Evolutionary conservation across 2,797 vertebrate genomes (phyloP).

Genomic region (Sciurus carolinensis): DNA sequence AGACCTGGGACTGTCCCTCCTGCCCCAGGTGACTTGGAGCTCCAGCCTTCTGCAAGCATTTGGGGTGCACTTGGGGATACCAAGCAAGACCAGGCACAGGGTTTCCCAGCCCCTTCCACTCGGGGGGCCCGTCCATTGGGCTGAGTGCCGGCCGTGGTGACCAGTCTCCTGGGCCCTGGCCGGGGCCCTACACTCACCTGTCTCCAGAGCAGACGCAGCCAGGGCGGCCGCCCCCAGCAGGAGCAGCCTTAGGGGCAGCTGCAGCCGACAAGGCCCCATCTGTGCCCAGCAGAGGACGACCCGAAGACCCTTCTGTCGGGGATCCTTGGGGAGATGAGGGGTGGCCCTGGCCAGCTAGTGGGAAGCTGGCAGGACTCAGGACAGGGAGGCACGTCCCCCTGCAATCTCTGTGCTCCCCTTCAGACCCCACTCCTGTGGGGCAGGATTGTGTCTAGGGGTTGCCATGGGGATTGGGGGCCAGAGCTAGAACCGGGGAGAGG

Average conservation of each 20-base stretch:
- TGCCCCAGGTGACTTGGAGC: background rate
- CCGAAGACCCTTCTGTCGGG: background rate
- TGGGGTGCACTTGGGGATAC: background rate
- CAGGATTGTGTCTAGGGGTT: slow-evolving; percentile 74
- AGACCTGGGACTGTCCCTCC: background rate
- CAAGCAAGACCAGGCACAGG: background rate
- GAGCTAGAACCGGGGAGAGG: slow-evolving; percentile 43
- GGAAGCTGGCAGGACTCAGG: background rate
- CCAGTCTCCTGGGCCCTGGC: background rate
- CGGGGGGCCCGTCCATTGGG: background rate
- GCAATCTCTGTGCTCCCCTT: background rate
- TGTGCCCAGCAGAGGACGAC: background rate
- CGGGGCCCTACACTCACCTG: slow-evolving; percentile 71
- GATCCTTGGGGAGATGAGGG: background rate
- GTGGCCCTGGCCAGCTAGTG: background rate
- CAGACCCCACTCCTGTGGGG: slow-evolving; percentile 22
- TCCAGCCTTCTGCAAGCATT: background rate
- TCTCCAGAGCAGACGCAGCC: slow-evolving; percentile 64
- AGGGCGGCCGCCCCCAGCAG: slow-evolving; percentile 14
- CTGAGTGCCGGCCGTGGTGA: background rate
- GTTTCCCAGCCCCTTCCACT: background rate
- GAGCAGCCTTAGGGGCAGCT: slow-evolving; percentile 61
- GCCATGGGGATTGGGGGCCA: slow-evolving; percentile 74
- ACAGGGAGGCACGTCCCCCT: background rate
- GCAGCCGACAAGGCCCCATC: background rate